Conservation (phyloP, 2,888 invertebrate species). For the Oeneis ivallda region DNA sequence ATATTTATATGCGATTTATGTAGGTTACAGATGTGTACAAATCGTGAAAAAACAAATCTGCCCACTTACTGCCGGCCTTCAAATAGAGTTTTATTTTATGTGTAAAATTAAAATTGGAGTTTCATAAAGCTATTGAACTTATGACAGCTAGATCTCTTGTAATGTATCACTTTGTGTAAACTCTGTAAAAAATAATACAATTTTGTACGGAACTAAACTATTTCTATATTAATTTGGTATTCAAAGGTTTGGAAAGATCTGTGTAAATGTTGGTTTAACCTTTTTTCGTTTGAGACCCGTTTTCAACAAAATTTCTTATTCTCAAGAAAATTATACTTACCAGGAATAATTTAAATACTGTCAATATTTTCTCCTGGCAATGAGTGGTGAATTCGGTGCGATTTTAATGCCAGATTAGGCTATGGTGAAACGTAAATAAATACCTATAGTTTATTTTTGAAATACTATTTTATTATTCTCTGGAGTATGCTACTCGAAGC, state of each 20-base stretch:
- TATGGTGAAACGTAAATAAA: too few relatives aligned
- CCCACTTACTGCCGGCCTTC: slow-evolving; percentile 37
- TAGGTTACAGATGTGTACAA: slow-evolving; percentile 35
- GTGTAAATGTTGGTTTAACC: slow-evolving; percentile 4
- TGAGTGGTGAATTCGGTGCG: too few relatives aligned
- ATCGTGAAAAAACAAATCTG: slow-evolving; percentile 29
- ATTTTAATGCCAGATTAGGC: too few relatives aligned
- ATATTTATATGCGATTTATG: slow-evolving; percentile 37
- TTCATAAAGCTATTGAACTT: slow-evolving; percentile 12
- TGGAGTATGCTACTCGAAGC: too few relatives aligned
- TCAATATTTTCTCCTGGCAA: too few relatives aligned
- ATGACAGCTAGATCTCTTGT: slow-evolving; percentile 9
- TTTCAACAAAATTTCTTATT: too few relatives aligned
- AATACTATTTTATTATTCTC: too few relatives aligned
- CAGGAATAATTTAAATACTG: too few relatives aligned
- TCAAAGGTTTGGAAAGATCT: slow-evolving; percentile 6
- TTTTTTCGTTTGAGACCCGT: neutral
- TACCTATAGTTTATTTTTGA: too few relatives aligned
- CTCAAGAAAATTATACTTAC: too few relatives aligned
- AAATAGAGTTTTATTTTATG: slow-evolving; percentile 28
- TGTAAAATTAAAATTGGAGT: slow-evolving; percentile 16
- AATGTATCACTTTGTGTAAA: slow-evolving; percentile 7
- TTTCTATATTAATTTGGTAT: slow-evolving; percentile 12
- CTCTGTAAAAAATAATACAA: slow-evolving; percentile 7
- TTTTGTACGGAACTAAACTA: neutral